Evolutionary conservation across 2,797 vertebrate genomes (phyloP), one percentile per base, ranked within the genome.

Genomic region (Macropodus opercularis): DNA sequence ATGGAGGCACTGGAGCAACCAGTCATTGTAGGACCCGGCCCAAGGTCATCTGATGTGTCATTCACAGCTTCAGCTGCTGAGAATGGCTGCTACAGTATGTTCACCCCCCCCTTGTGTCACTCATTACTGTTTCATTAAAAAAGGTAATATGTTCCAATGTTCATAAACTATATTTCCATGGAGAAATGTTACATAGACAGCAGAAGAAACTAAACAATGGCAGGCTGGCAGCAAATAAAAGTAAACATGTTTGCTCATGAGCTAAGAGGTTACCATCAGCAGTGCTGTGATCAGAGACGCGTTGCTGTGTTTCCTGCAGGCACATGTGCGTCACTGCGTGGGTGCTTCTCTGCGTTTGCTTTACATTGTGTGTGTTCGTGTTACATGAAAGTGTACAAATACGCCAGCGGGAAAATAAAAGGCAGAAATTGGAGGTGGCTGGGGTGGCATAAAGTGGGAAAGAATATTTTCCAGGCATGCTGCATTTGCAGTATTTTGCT

Each of bases 81-180:
- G 55, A 63, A 71, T 26, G 52, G 59, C 39, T 35, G 1, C 43
- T 23, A n/a, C n/a, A n/a, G n/a, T n/a, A 9, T 17, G 9, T 34
- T 57, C 26, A 36, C 52, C 54, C 70, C 66, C 59, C 38, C 39
- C 18, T 29, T 35, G 44, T 62, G 55, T 64, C 57, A 68, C 44
- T 79, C 59, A 83, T 86, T 83, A 77, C 17, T 21, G 21, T 62
- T 83, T 81, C 50, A 81, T 87, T 86, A 75, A 79, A 85, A 81
- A 64, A 65, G n/a, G 53, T 69, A 83, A 83, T 77, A 80, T n/a
- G 19, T 42, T 2, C 14, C 26, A 5, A 22, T 13, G 46, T 57
- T 79, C 55, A 67, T 59, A 54, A 73, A 68, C 43, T 44, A 41
- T 56, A 72, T 79, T 55, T 77, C 66, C 58, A 35, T 60, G 23